Base-by-base conservation (phyloP, 2,888 invertebrate genomes). In the Charanyca ferruginea region DNA sequence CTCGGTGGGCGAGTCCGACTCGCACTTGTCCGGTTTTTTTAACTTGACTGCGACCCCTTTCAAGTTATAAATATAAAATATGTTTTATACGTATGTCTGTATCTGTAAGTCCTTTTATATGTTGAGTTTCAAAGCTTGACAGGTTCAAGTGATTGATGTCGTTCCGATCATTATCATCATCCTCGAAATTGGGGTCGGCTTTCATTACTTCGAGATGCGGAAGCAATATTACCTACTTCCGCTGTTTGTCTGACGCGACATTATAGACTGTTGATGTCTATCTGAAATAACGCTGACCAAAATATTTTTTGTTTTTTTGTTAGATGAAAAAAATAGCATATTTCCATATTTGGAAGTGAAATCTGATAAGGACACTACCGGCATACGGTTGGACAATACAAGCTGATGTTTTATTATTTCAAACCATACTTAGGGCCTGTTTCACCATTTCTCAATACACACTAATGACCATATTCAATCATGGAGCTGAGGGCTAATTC, bases 81-180 rank as follows among this genome's bases (percentile, higher is more conserved):
- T 49, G 11, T 53, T 55, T 23, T 18, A 48, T 44, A 38, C 1
- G 22, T 45, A 44, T 18, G 18, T 28, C 4, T 25, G 20, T 61
- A 18, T 28, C 16, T 65, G 28, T 20, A 25, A 74, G 67, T 20
- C 42, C 53, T 72, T 75, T 75, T 60, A 59, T 59, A 67, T 51
- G 23, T 52, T 28, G n/a, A 53, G 58, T 20, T 49, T 60, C 32
- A 49, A 42, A 58, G 71, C 44, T 61, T 53, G 61, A 45, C 61
- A 53, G 77, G 8, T 41, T 61, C 77, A 61, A 52, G 47, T 77
- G 70, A 73, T 73, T 77, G 71, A 73, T 73, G 77, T 70, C 57
- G 32, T 61, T 47, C 52, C 53, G 52, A 77, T 55, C 51, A 38
- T 77, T 71, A 54, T 58, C 32, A 45, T 48, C 20, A 41, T 41